Percentiles rank a stretch among this genome's conserved stretches.
These are phyloP conservation scores for Enteromius argenteus DNA, from an alignment of 2,797 vertebrate species.

Conservation along the genomic window DNA sequence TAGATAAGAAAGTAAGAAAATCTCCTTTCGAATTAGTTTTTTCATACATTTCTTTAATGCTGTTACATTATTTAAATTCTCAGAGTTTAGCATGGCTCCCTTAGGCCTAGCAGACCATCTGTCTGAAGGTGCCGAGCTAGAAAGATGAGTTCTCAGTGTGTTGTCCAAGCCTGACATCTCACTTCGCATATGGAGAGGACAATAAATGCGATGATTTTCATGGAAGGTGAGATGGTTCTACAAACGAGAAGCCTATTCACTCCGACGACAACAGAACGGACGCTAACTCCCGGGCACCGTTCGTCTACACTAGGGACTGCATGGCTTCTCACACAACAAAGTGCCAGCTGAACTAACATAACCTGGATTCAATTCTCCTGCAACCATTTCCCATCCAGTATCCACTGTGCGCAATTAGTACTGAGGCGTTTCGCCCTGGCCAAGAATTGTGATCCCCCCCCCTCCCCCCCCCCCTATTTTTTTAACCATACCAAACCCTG, in stretches of 20 bases:
- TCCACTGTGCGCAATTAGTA: constrained; percentile 78
- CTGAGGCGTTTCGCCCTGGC: constrained; percentile 64
- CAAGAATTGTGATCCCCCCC: constrained; percentile 60
- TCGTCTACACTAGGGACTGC: constrained; percentile 52
- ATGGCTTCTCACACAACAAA: constrained; percentile 60
- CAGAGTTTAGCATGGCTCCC: background rate
- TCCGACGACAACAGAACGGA: constrained; percentile 56
- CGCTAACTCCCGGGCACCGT: constrained; percentile 54
- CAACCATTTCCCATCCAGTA: constrained; percentile 76
- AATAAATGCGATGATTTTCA: constrained; percentile 42
- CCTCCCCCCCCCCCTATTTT: background rate
- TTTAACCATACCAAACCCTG: constrained; percentile 44
- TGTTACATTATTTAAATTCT: constrained; percentile 17
- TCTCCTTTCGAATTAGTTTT: background rate
- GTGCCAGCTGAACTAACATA: constrained; percentile 71
- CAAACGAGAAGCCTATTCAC: constrained; percentile 53
- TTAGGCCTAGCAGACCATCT: constrained; percentile 22
- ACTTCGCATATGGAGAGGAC: constrained; percentile 33
- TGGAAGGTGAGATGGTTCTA: constrained; percentile 38
- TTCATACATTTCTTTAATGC: background rate
- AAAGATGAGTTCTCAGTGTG: constrained; percentile 37
- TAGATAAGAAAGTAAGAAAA: constrained; percentile 2
- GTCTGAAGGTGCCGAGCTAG: constrained; percentile 31
- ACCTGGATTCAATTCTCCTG: constrained; percentile 67
- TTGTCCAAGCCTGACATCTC: constrained; percentile 38